phyloP scores from a whole-genome alignment of 2,113 vertebrate genomes.

The Xiphophorus maculatus region DNA sequence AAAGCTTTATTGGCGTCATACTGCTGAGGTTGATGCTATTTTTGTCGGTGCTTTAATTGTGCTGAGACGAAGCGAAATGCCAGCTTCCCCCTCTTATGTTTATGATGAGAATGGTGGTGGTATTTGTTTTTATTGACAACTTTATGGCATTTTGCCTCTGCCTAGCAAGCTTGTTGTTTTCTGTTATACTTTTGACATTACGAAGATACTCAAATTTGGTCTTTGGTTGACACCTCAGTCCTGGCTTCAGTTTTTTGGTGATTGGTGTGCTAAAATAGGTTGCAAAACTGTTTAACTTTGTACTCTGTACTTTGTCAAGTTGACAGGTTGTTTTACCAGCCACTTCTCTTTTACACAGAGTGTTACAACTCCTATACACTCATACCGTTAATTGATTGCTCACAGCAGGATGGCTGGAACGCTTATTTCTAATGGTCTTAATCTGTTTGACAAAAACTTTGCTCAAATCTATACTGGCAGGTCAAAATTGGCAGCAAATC shows the following conservation, averaged over 20 bases:
- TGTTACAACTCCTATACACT: too few species aligned
- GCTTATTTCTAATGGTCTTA: too few species aligned
- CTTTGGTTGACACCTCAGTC: too few species aligned
- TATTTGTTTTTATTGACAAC: background rate
- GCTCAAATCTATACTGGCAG: too few species aligned
- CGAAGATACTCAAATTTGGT: background rate
- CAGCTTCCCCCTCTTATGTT: slow-evolving; percentile 3
- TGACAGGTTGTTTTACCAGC: too few species aligned
- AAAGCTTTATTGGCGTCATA: background rate
- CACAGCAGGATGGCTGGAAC: too few species aligned
- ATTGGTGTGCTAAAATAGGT: background rate
- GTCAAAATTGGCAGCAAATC: too few species aligned
- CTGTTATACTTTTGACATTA: background rate
- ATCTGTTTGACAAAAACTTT: too few species aligned
- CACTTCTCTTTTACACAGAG: too few species aligned
- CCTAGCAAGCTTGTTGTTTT: background rate
- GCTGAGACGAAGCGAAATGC: slow-evolving; percentile 3
- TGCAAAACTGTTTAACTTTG: background rate
- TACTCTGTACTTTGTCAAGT: too few species aligned
- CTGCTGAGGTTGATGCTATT: slow-evolving; percentile 20
- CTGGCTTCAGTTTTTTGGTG: background rate
- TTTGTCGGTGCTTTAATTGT: slow-evolving; percentile 13
- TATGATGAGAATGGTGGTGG: background rate
- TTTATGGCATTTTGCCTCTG: background rate
- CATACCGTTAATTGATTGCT: too few species aligned